Percentiles rank a stretch among this genome's conserved stretches.
These are phyloP conservation scores for Thaumetopoea pityocampa DNA, from an alignment of 1,140 invertebrate species.

Conservation along the genomic window DNA sequence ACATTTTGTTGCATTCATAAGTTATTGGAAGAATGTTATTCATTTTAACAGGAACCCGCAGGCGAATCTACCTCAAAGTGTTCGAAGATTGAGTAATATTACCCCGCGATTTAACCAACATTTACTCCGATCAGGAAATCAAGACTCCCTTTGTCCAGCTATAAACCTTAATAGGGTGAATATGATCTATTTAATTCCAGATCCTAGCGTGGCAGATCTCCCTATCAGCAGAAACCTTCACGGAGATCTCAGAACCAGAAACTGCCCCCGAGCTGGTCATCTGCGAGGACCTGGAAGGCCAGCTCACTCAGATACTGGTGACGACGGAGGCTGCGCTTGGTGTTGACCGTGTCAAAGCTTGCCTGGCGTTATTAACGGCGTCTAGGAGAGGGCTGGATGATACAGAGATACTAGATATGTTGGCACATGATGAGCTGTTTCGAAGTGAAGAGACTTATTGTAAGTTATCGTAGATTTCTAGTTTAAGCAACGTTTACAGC, in stretches of 20 bases:
- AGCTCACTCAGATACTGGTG: conserved; percentile 79
- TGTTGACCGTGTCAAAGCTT: conserved; percentile 71
- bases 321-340: conserved; percentile 82
- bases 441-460: conserved; percentile 80
- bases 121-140: too few relatives aligned
- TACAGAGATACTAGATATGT: conserved; percentile 84
- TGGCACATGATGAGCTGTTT: conserved; percentile 83
- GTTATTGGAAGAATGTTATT: too few relatives aligned
- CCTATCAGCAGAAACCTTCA: conserved; percentile 72
- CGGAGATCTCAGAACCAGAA: conserved; percentile 54
- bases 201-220: conserved; percentile 82
- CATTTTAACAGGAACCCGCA: too few relatives aligned
- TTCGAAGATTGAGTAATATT: too few relatives aligned
- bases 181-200: too few relatives aligned
- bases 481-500: too few relatives aligned
- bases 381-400: conserved; percentile 84
- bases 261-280: conserved; percentile 53
- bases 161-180: too few relatives aligned
- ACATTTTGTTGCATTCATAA: too few relatives aligned
- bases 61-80: too few relatives aligned
- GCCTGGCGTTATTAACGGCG: conserved; percentile 82
- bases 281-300: conserved; percentile 77
- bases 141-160: too few relatives aligned
- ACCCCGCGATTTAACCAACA: too few relatives aligned
- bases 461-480: too few relatives aligned